phyloP scores from a whole-genome alignment of 2,888 invertebrate genomes.

The Polylopha cassiicola region DNA sequence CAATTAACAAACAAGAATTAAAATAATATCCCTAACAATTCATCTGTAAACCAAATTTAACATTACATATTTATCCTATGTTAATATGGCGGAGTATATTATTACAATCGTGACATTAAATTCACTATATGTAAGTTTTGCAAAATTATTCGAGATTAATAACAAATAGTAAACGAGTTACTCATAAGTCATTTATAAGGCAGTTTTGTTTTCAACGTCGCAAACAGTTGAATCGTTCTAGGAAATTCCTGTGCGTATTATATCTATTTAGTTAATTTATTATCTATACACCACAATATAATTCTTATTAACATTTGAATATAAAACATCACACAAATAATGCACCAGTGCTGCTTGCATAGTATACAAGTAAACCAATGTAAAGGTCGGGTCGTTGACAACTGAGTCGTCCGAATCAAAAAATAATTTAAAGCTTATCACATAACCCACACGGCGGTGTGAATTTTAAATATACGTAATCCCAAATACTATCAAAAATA shows the following conservation, averaged over 20 bases:
- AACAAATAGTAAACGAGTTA: no score
- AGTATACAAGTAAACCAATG: conserved; percentile 43
- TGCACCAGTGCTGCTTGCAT: conserved; percentile 58
- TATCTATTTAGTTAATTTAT: conserved; percentile 4
- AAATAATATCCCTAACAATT: conserved; percentile 19
- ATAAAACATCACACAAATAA: conserved; percentile 64
- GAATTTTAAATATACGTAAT: conserved; percentile 31
- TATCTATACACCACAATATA: conserved; percentile 21
- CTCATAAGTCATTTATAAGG: background rate
- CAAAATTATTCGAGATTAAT: conserved; percentile 1
- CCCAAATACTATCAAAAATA: conserved; percentile 11
- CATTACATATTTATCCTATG: conserved; percentile 34
- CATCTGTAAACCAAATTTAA: conserved; percentile 28
- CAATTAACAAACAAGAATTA: conserved; percentile 7
- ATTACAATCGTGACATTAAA: conserved; percentile 13
- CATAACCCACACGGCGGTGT: conserved; percentile 53
- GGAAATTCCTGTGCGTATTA: conserved; percentile 8
- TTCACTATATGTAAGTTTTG: conserved; percentile 5
- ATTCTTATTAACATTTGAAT: conserved; percentile 42
- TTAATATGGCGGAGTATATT: conserved; percentile 49
- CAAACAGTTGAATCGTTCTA: conserved; percentile 10
- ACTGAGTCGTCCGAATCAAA: conserved; percentile 45
- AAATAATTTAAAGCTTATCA: conserved; percentile 76
- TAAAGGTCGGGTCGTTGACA: conserved; percentile 44
- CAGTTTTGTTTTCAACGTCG: conserved; percentile 2